Base-by-base conservation (phyloP, 2,888 invertebrate species). In the Hemicrepidius hirtus region DNA sequence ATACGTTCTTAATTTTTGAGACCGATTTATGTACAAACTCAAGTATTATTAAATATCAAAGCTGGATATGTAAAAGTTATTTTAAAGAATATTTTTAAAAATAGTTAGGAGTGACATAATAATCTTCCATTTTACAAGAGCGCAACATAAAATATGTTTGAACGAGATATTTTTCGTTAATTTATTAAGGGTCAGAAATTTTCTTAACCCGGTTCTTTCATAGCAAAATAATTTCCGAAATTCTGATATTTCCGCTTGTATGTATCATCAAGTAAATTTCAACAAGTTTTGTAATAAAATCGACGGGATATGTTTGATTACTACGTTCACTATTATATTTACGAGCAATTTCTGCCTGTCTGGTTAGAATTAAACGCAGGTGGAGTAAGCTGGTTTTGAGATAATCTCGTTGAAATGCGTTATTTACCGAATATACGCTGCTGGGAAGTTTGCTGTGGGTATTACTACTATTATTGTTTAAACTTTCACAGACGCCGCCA, bases 241-340 rank as follows among this genome's bases (percentile, higher is more conserved):
- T 28, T 24, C 53, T 20, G 12, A 20, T 18, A 46, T 50, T 50
- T 50, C 50, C 21, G n/a, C n/a, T n/a, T 50, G n/a, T 50, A 24
- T 50, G 50, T 24, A 50, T 24, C 24, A 21, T 49, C 20, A 20
- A 24, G 3, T 13, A 62, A 21, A 64, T 12, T 50, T 16, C 21
- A 13, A 53, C n/a, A 65, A 65, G 35, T 65, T 65, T 53, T 13
- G 50, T 24, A 50, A 65, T 65, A 65, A 50, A 65, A 53, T 63
- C n/a, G n/a, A 20, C 24, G 41, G 63, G n/a, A n/a, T 18, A 46
- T 63, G 63, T 32, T 53, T 53, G 50, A 65, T 65, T 65, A 40
- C 50, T 65, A 40, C 50, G 28, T 35, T 49, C 49, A 64, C 64
- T 37, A 37, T 65, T 65, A 63, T 49, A 35, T 44, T 24, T 24